Evolutionary conservation across 1,140 invertebrate genomes (phyloP), one percentile per base, ranked within the genome.

Genomic region (Polypedilum pembai): DNA sequence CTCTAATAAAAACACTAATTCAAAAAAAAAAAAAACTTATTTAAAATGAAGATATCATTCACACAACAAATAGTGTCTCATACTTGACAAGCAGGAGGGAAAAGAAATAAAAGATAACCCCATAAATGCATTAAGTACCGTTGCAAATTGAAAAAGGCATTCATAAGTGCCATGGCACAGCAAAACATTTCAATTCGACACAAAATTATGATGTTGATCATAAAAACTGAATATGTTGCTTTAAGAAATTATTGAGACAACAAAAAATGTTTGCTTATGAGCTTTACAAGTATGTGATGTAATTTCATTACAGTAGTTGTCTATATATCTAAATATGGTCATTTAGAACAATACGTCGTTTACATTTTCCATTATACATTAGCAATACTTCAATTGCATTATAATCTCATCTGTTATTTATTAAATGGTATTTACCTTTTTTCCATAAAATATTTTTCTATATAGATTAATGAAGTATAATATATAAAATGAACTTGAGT

Each of bases 121-220:
- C 45, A 56, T 56, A 56, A 56, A 56, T 56, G 45, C 10, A 56
- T 56, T 56, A 56, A 56, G 45, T 56, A 56, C 45, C 45, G 45
- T 56, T 56, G 45, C 45, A 56, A 56, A 56, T 56, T 56, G 45
- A 12, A 56, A 56, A 33, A 33, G 24, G 12, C 45, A 56, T 56
- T 56, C 12, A 56, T 56, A 56, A 56, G 15, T 56, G 45, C 45
- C 12, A 56, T n/a, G 15, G n/a, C 45, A 56, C 41, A 15, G 45
- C 45, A 12, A 56, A 56, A 56, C n/a, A n/a, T 56, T 56, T 56
- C 45, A 56, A 56, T 56, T 56, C 45, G 45, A 56, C 45, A 56
- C 45, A 56, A 12, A 56, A 56, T 12, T 56, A 56, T 56, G 45
- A 56, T 56, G 45, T 56, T 56, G 45, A 56, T 56, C 45, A 3